Evolutionary conservation across 2,113 vertebrate species (phyloP).

Genomic region (Callopanchax toddi): DNA sequence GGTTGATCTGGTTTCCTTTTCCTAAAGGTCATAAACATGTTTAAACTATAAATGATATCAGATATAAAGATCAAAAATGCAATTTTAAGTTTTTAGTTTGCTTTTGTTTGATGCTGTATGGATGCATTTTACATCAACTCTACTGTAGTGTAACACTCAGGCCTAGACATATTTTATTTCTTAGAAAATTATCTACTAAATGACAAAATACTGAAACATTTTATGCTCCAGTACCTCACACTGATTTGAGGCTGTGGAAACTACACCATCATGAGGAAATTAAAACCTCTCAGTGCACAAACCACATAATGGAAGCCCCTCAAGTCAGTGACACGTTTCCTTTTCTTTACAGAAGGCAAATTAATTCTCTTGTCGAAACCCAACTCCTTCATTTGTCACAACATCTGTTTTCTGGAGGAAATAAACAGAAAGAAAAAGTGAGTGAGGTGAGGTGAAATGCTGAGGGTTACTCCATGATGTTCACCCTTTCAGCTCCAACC

Average conservation of each 20-base stretch:
- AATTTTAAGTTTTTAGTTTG: too few relatives aligned
- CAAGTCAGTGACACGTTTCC: slow-evolving; percentile 14
- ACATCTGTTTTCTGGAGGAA: slow-evolving; percentile 45
- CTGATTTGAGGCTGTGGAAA: not conserved
- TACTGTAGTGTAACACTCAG: too few relatives aligned
- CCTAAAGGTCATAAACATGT: too few relatives aligned
- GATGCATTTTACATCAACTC: too few relatives aligned
- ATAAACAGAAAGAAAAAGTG: slow-evolving; percentile 15
- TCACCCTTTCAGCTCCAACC: slow-evolving; percentile 37
- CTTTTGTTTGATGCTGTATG: too few relatives aligned
- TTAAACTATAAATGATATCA: too few relatives aligned
- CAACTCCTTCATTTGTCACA: slow-evolving; percentile 27
- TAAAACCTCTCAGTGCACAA: slow-evolving; percentile 1
- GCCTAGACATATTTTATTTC: too few relatives aligned
- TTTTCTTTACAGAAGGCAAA: slow-evolving; percentile 41
- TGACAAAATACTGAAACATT: too few relatives aligned
- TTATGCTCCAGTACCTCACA: not conserved
- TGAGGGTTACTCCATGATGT: too few relatives aligned
- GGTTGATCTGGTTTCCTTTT: too few relatives aligned
- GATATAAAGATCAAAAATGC: too few relatives aligned
- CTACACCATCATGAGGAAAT: not conserved
- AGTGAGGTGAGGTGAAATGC: slow-evolving; percentile 18
- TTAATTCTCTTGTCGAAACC: slow-evolving; percentile 38
- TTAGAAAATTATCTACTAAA: too few relatives aligned
- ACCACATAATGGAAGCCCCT: not conserved